These are phyloP conservation scores for Salpingus planirostris DNA, from an alignment of 2,888 invertebrate genomes.

Conservation along the genomic window DNA sequence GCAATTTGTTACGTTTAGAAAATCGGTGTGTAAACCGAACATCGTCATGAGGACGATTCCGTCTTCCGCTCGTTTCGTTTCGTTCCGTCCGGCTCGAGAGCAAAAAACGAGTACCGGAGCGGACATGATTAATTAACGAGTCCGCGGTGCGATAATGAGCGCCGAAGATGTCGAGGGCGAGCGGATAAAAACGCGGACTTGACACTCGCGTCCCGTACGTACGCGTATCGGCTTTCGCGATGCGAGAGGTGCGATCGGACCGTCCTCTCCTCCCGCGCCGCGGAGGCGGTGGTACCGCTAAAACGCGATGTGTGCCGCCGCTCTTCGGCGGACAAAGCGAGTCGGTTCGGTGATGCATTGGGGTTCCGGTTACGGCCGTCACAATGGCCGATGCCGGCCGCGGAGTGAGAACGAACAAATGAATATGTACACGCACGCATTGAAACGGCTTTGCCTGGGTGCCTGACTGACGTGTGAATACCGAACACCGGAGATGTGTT, in stretches of 20 bases:
- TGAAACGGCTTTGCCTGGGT: slow-evolving; percentile 16
- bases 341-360: no score
- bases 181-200: slow-evolving; percentile 12
- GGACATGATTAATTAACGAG: slow-evolving; percentile 14
- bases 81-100: no score
- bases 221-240: slow-evolving; percentile 15
- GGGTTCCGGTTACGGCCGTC: slow-evolving; percentile 20
- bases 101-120: slow-evolving; percentile 2
- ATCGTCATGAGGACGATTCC: no score
- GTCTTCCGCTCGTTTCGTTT: no score
- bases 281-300: slow-evolving; percentile 13
- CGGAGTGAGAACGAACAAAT: slow-evolving; percentile 21
- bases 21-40: no score
- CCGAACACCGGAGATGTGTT: slow-evolving; percentile 16
- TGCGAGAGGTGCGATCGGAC: slow-evolving; percentile 18
- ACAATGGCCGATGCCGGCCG: slow-evolving; percentile 12
- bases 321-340: no score
- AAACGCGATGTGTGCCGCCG: no score
- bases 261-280: slow-evolving; percentile 12
- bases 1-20: slow-evolving; percentile 2
- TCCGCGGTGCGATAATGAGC: slow-evolving; percentile 10
- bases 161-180: slow-evolving; percentile 9
- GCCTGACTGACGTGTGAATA: slow-evolving; percentile 22
- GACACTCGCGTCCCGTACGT: slow-evolving; percentile 12
- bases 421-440: slow-evolving; percentile 21